Evolutionary conservation across 2,888 invertebrate species (phyloP).

Genomic region (Anthophora plumipes): DNA sequence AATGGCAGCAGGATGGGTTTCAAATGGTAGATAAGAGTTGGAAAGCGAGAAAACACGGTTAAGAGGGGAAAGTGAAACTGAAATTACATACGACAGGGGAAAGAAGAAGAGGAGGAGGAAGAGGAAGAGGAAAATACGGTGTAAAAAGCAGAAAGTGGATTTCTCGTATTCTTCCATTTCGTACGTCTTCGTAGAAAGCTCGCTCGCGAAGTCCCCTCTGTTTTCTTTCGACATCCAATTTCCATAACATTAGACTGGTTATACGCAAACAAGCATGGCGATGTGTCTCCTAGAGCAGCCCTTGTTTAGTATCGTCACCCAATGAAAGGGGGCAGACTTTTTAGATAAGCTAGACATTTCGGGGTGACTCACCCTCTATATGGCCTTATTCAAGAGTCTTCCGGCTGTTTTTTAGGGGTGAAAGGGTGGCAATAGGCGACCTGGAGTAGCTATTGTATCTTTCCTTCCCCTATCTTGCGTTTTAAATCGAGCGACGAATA

Average conservation of each 20-base stretch:
- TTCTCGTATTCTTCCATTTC: constrained; percentile 39
- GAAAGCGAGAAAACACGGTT: constrained; percentile 26
- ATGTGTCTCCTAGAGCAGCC: constrained; percentile 57
- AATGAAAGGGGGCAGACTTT: constrained; percentile 25
- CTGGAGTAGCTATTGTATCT: background rate
- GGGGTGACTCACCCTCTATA: background rate
- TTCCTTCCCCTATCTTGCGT: background rate
- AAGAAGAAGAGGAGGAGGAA: background rate
- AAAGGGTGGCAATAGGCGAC: background rate
- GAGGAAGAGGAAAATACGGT: constrained; percentile 20
- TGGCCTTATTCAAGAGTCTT: background rate
- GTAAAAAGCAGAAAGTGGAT: constrained; percentile 39
- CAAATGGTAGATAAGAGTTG: constrained; percentile 19
- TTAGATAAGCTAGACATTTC: constrained; percentile 27
- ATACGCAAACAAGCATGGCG: constrained; percentile 70
- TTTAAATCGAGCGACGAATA: background rate
- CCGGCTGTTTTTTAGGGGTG: background rate
- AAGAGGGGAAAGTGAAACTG: constrained; percentile 47
- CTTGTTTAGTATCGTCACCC: constrained; percentile 59
- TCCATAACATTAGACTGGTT: constrained; percentile 82
- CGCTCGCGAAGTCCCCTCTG: constrained; percentile 74
- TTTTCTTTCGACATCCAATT: constrained; percentile 81
- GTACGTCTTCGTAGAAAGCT: constrained; percentile 58
- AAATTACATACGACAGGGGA: constrained; percentile 38
- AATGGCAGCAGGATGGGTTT: background rate